Percentiles rank a stretch among this genome's conserved stretches.
Evolutionary conservation across 2,888 invertebrate genomes (phyloP).

Genomic region (Scaeva pyrastri): DNA sequence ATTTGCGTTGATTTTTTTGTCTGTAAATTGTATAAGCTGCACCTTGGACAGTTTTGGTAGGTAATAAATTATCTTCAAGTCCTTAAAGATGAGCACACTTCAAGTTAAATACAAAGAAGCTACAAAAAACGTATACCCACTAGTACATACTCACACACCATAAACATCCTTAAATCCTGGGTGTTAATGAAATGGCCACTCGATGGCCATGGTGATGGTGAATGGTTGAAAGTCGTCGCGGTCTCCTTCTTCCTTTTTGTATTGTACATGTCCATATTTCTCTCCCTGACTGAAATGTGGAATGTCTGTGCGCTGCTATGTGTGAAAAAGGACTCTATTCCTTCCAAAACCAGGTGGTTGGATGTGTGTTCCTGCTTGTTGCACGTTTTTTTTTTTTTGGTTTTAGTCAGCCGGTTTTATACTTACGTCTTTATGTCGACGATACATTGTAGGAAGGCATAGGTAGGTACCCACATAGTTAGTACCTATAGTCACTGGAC

Average conservation of each 20-base stretch:
- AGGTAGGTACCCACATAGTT: background rate
- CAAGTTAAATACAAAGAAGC: conserved; percentile 10
- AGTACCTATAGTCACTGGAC: background rate
- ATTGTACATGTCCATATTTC: background rate
- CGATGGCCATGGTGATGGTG: no score
- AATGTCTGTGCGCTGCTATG: background rate
- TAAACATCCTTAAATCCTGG: conserved; percentile 38
- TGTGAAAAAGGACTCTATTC: conserved; percentile 15
- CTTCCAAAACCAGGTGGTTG: conserved; percentile 50
- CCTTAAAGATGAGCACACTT: conserved; percentile 34
- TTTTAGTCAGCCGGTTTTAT: conserved; percentile 36
- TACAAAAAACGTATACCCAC: background rate
- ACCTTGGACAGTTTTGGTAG: conserved; percentile 45
- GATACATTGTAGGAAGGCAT: conserved; percentile 19
- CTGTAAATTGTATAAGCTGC: conserved; percentile 34
- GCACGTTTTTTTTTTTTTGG: conserved; percentile 13
- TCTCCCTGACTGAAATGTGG: background rate
- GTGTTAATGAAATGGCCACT: conserved; percentile 68
- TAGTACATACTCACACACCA: background rate
- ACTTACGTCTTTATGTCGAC: conserved; percentile 28
- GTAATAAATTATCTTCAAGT: conserved; percentile 64
- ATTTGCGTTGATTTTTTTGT: conserved; percentile 45
- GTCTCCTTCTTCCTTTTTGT: conserved; percentile 8
- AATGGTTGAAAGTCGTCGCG: conserved; percentile 34
- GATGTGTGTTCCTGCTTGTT: conserved; percentile 14